Evolutionary conservation across 1,140 invertebrate species (phyloP), one percentile per base, ranked within the genome.

Genomic region (Aphis gossypii): DNA sequence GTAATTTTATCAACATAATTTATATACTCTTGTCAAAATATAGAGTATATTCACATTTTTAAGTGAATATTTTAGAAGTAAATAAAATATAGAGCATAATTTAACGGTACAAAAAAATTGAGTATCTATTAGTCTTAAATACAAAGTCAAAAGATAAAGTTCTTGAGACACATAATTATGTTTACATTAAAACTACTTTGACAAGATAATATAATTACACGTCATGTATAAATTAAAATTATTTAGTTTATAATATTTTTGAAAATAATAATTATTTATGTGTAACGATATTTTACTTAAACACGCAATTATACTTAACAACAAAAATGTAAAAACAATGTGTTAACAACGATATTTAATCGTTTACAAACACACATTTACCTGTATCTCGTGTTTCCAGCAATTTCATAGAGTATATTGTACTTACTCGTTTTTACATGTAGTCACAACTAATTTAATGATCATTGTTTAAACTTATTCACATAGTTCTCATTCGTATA

Each of bases 231-330:
- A 76, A 76, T 76, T 76, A 35, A n/a, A n/a, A 76, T 2, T n/a
- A 76, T 76, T 76, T 76, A 76, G 60, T 14, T 76, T 6, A 76
- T 14, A 14, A 20, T 76, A 76, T n/a, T 76, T 76, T 18, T 76
- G 14, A 76, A 54, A 76, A 68, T 4, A 46, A 86, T 41, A 2
- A 86, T 46, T 25, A 86, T 46, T 86, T 86, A 41, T 48, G 25
- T 86, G 46, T 46, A 46, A 86, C 44, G 25, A 46, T 86, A 44
- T 30, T 46, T 86, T 11, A 86, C 44, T n/a, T 86, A 1, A 30
- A 41, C 84, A 86, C 84, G 84, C 84, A 86, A 86, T 86, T 89
- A 89, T 54, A 89, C 30, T n/a, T 14, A 48, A 87, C 41, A 54
- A 46, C 38, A 41, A 89, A 89, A 38, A 54, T 30, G 44, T 9